Evolutionary conservation across 2,888 invertebrate genomes (phyloP).

Genomic region (Hypercompe scribonia): DNA sequence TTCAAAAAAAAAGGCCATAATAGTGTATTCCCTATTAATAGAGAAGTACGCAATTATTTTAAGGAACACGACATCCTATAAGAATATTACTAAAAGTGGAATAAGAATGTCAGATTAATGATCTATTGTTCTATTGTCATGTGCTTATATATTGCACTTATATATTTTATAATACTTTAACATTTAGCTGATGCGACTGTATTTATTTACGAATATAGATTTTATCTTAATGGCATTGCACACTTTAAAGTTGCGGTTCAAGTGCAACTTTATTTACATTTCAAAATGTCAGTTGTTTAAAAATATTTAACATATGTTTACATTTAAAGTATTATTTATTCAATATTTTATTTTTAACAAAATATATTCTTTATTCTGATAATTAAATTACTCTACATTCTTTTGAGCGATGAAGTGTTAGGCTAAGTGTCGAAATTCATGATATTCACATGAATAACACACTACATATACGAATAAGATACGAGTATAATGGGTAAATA

Average conservation of each 20-base stretch:
- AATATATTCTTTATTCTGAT: background rate
- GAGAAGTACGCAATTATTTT: too few species aligned
- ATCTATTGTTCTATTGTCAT: too few species aligned
- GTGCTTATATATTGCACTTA: background rate
- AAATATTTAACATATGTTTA: background rate
- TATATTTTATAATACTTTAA: background rate
- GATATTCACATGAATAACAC: background rate
- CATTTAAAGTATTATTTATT: background rate
- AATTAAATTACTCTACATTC: background rate
- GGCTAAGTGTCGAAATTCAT: background rate
- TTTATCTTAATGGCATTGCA: conserved; percentile 3
- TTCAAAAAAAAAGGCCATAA: too few species aligned
- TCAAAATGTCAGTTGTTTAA: background rate
- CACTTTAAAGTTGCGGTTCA: conserved; percentile 3
- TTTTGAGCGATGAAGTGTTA: background rate
- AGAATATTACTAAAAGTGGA: too few species aligned
- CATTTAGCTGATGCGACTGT: background rate
- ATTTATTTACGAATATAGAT: background rate
- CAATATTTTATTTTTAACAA: background rate
- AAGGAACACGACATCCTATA: too few species aligned
- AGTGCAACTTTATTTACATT: background rate
- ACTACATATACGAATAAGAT: background rate
- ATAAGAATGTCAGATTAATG: too few species aligned
- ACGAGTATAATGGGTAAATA: too few species aligned
- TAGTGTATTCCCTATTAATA: too few species aligned